These are phyloP conservation scores for Arothron firmamentum DNA, from an alignment of 2,113 vertebrate species.

Conservation along the genomic window DNA sequence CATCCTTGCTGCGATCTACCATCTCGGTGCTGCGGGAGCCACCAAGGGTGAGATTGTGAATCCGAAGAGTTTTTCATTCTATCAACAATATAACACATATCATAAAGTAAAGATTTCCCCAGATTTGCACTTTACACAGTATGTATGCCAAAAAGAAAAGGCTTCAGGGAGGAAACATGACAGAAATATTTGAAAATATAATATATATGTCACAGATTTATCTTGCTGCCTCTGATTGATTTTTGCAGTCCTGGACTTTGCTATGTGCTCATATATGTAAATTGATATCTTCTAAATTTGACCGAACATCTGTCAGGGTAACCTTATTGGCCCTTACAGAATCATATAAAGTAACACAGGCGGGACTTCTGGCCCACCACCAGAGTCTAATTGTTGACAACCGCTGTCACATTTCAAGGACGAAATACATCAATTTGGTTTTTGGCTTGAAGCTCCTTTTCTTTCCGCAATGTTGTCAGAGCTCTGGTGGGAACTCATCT, in stretches of 20 bases:
- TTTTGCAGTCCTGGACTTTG: conserved; percentile 4
- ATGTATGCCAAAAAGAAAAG: conserved; percentile 6
- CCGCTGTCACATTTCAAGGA: conserved; percentile 1
- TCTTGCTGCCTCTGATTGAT: not conserved
- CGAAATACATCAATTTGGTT: not conserved
- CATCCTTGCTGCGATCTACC: conserved; percentile 89
- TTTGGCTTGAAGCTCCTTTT: conserved; percentile 1
- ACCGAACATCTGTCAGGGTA: conserved; percentile 2
- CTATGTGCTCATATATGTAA: not conserved
- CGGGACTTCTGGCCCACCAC: conserved; percentile 7
- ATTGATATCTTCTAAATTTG: not conserved
- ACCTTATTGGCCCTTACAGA: not conserved
- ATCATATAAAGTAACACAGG: conserved; percentile 1
- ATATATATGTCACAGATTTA: not conserved
- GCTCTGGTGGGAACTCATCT: conserved; percentile 21
- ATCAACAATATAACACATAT: not conserved
- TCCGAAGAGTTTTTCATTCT: not conserved
- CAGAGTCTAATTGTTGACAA: conserved; percentile 13
- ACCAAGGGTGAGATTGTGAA: conserved; percentile 83
- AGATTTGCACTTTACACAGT: conserved; percentile 34
- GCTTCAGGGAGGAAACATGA: not conserved
- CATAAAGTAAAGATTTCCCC: conserved; percentile 1
- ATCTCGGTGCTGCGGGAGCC: conserved; percentile 90
- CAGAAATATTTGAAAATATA: no score
- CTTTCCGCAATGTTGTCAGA: conserved; percentile 18